A percentile compares a stretch with the other conserved stretches of the same genome.
These are phyloP conservation scores for Drosophila kokeensis DNA, from an alignment of 2,888 invertebrate genomes.

Conservation along the genomic window DNA sequence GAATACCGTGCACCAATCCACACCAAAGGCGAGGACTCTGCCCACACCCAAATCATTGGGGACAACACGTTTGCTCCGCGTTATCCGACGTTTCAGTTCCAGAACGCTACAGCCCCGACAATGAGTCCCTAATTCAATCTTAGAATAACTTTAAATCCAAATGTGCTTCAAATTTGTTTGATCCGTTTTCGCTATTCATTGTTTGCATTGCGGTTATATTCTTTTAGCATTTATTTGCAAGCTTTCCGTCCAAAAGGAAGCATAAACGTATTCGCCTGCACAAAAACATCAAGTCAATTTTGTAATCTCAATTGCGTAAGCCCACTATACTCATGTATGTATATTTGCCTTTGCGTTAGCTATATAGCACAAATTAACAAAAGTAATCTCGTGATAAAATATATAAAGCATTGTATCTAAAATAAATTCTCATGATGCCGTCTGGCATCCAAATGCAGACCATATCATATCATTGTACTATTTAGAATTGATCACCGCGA, in stretches of 20 bases:
- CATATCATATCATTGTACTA: too few relatives aligned
- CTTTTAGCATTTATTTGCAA: constrained; percentile 43
- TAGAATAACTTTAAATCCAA: not conserved
- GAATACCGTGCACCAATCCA: constrained; percentile 88
- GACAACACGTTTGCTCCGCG: constrained; percentile 87
- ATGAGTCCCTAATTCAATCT: constrained; percentile 63
- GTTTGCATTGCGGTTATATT: constrained; percentile 7
- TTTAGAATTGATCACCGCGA: too few relatives aligned
- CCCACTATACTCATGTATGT: constrained; percentile 8
- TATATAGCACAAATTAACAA: constrained; percentile 4
- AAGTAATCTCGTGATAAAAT: constrained; percentile 24
- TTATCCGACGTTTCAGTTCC: constrained; percentile 88
- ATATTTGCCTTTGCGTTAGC: not conserved
- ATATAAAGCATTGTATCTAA: constrained; percentile 3
- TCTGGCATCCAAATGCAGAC: too few relatives aligned
- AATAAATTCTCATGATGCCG: not conserved
- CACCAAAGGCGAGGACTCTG: constrained; percentile 88
- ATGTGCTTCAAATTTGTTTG: constrained; percentile 13
- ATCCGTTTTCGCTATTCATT: constrained; percentile 13
- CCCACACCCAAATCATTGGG: constrained; percentile 86
- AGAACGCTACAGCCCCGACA: constrained; percentile 86
- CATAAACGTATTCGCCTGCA: constrained; percentile 31
- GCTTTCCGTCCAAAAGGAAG: constrained; percentile 63
- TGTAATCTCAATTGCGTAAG: constrained; percentile 44
- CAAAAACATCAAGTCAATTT: constrained; percentile 35